Percentiles rank a stretch among this genome's conserved stretches.
phyloP scores from a whole-genome alignment of 2,888 invertebrate genomes.

The Mythimna impura region DNA sequence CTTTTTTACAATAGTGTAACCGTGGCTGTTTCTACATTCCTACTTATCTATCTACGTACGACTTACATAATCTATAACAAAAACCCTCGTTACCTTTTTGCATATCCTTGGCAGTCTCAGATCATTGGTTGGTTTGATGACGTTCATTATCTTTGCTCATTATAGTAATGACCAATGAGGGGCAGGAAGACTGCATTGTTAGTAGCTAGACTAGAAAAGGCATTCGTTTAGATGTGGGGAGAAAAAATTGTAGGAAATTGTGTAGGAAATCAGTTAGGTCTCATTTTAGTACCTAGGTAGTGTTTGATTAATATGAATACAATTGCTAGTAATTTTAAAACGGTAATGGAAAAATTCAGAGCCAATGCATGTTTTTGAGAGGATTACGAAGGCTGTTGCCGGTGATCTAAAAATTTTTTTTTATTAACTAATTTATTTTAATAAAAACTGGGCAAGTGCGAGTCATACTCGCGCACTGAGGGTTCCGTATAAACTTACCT shows the following conservation, averaged over 20 bases:
- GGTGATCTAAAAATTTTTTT: too few species aligned
- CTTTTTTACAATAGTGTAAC: background rate
- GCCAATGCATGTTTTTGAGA: too few species aligned
- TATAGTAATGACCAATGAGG: conserved; percentile 65
- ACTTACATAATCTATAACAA: conserved; percentile 47
- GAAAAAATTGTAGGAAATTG: conserved; percentile 43
- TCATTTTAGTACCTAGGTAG: background rate
- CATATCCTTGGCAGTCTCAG: conserved; percentile 84
- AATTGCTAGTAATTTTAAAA: background rate
- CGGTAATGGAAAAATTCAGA: background rate
- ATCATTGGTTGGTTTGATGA: conserved; percentile 80
- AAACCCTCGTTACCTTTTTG: conserved; percentile 76
- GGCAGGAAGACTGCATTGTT: conserved; percentile 72
- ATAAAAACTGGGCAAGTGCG: too few species aligned
- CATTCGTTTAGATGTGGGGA: conserved; percentile 39
- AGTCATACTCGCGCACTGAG: too few species aligned
- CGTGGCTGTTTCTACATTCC: background rate
- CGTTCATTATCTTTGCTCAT: conserved; percentile 68
- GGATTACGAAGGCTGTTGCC: too few species aligned
- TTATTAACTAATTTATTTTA: too few species aligned
- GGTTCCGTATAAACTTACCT: too few species aligned
- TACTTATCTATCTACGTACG: conserved; percentile 15
- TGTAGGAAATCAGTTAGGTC: conserved; percentile 12
- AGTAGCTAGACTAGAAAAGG: conserved; percentile 20
- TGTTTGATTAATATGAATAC: background rate